Evolutionary conservation across 2,797 vertebrate genomes (phyloP), one percentile per base, ranked within the genome.

Genomic region (Micropoecilia bifurca): DNA sequence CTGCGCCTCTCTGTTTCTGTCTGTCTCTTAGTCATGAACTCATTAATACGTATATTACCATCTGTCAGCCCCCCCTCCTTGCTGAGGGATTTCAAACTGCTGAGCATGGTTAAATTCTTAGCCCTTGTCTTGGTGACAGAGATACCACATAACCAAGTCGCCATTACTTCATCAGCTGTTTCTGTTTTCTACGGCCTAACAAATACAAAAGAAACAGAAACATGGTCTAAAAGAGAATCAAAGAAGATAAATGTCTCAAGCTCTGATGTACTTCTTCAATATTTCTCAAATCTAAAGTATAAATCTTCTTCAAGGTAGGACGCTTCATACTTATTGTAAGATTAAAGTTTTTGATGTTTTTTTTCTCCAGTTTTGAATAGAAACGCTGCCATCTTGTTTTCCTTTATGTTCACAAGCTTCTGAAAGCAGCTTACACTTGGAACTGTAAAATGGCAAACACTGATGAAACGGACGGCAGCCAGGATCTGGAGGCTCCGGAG

Each of bases 1-100:
- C 18, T 68, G 20, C 74, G 2, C 82, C 18, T 80, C 20, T 75
- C 30, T 79, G 7, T 71, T 71, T 84, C 55, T 66, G 25, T 77
- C 50, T 76, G 46, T 83, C 68, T 71, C 72, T 84, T 71, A 28
- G 14, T 74, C 46, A 61, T 73, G 71, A 73, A 72, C 73, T 74
- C 33, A 78, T 76, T 77, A 76, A 63, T 81, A 69, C 66, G 57
- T 71, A 80, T 86, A 83, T 85, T 80, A 84, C 93, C 92, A 92
- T 93, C 92, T 94, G 93, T 86, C 91, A 75, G 12, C 68, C 41
- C 41, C 48, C 41, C 91, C 87, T 91, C 91, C 90, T 85, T 68
- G 14, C 46, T 39, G 57, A 88, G 87, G 93, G 94, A 95, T 96
- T 95, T 94, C 73, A 93, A 95, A 92, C 75, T 94, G 95, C 95